A percentile compares a stretch with the other conserved stretches of the same genome.
Evolutionary conservation across 2,113 vertebrate species (phyloP).

Genomic region (Hymenochirus boettgeri): DNA sequence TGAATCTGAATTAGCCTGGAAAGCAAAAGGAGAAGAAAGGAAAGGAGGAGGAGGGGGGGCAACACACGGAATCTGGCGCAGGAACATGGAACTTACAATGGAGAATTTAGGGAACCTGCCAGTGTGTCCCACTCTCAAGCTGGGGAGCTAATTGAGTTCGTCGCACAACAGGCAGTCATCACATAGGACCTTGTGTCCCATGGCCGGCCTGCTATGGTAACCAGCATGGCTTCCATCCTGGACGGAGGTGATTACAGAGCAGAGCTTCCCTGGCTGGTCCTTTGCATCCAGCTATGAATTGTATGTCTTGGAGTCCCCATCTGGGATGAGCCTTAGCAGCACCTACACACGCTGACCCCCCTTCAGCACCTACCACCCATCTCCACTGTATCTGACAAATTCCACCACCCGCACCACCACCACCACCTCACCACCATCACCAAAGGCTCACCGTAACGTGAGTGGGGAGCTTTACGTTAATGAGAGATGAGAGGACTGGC

Average conservation of each 20-base stretch:
- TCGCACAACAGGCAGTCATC: conserved; percentile 76
- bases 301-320: conserved; percentile 89
- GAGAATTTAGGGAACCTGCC: conserved; percentile 89
- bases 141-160: conserved; percentile 85
- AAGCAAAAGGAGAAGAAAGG: conserved; percentile 58
- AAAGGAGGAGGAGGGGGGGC: conserved; percentile 53
- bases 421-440: conserved; percentile 67
- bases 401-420: conserved; percentile 83
- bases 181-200: conserved; percentile 85
- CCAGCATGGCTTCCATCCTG: conserved; percentile 86
- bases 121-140: conserved; percentile 82
- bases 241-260: conserved; percentile 88
- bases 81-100: conserved; percentile 90
- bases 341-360: conserved; percentile 94
- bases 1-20: conserved; percentile 73
- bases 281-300: conserved; percentile 87
- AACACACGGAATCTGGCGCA: conserved; percentile 47
- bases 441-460: conserved; percentile 84
- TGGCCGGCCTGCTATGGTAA: conserved; percentile 81
- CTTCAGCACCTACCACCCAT: conserved; percentile 94
- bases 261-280: conserved; percentile 81
- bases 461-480: conserved; percentile 93
- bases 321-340: conserved; percentile 86
- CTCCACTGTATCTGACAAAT: conserved; percentile 92
- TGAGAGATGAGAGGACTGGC: conserved; percentile 89